A percentile compares a stretch with the other conserved stretches of the same genome.
Evolutionary conservation across 1,140 invertebrate species (phyloP).

Genomic region (Aphelenchoides avenae): DNA sequence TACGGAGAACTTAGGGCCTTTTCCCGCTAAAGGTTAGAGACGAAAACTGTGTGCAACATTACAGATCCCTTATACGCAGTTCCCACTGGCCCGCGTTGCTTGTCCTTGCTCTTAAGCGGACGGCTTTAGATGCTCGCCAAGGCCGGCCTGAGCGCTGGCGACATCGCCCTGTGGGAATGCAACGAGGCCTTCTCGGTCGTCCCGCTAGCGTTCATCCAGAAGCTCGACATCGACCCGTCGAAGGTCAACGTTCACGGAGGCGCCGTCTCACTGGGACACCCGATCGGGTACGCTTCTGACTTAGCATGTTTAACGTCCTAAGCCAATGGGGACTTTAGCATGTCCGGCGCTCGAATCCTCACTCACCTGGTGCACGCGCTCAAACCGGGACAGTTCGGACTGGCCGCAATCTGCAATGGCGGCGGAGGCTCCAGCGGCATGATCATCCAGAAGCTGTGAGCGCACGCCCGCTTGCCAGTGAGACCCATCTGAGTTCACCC

Average conservation of each 20-base stretch:
- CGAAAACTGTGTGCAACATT: too few species aligned
- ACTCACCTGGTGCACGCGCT: slow-evolving; percentile 82
- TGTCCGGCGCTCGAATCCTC: slow-evolving; percentile 91
- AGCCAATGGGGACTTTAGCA: slow-evolving; percentile 64
- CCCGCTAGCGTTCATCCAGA: slow-evolving; percentile 83
- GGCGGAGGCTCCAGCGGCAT: slow-evolving; percentile 74
- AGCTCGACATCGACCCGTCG: slow-evolving; percentile 76
- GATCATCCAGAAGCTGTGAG: slow-evolving; percentile 34
- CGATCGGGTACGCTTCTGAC: slow-evolving; percentile 74
- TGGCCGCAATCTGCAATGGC: slow-evolving; percentile 95
- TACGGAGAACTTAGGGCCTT: too few species aligned
- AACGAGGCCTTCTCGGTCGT: slow-evolving; percentile 93
- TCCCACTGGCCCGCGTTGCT: slow-evolving; percentile 72
- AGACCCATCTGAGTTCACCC: too few species aligned
- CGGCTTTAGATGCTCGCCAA: slow-evolving; percentile 71
- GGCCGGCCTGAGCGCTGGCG: slow-evolving; percentile 75
- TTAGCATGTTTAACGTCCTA: not conserved
- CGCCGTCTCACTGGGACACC: slow-evolving; percentile 94
- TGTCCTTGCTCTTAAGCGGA: slow-evolving; percentile 82
- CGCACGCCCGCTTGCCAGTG: too few species aligned
- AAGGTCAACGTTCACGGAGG: slow-evolving; percentile 92
- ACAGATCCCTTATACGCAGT: slow-evolving; percentile 8
- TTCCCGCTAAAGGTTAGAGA: too few species aligned
- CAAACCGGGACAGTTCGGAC: slow-evolving; percentile 81
- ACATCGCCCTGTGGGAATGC: slow-evolving; percentile 91